phyloP scores from a whole-genome alignment of 2,888 invertebrate species.

The Leucophenga montana region DNA sequence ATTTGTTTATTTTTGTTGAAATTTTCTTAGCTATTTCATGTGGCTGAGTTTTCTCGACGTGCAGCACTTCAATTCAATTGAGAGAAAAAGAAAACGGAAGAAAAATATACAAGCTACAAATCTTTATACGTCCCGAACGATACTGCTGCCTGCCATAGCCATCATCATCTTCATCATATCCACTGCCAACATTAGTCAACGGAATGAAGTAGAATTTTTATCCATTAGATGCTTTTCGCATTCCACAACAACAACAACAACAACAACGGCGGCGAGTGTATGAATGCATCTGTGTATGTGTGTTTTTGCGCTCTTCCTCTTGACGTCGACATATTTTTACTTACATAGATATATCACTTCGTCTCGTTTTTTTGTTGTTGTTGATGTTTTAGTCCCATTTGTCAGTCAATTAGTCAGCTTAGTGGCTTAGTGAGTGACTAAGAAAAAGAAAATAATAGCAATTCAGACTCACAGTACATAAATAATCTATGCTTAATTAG shows the following conservation, averaged over 20 bases:
- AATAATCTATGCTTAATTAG: background rate
- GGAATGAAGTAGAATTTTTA: background rate
- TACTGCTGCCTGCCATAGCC: background rate
- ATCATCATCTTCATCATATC: background rate
- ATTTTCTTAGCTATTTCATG: background rate
- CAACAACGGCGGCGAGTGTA: no score
- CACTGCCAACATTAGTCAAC: no score
- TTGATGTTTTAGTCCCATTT: constrained; percentile 54
- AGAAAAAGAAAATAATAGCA: constrained; percentile 2
- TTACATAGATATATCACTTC: no score
- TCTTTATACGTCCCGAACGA: no score
- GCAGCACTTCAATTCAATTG: constrained; percentile 23
- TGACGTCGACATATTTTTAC: no score
- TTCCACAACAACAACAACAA: no score
- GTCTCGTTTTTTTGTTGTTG: constrained; percentile 32
- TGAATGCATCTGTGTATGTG: background rate
- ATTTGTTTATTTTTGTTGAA: constrained; percentile 24
- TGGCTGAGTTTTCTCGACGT: constrained; percentile 4
- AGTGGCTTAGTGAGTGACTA: constrained; percentile 64
- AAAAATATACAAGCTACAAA: background rate
- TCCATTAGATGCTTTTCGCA: constrained; percentile 10
- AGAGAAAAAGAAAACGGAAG: constrained; percentile 3
- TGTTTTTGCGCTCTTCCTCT: background rate
- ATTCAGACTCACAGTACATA: background rate
- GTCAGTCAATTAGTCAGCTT: constrained; percentile 66